Evolutionary conservation across 1,140 invertebrate genomes (phyloP).

Genomic region (Drosophila setifemur): DNA sequence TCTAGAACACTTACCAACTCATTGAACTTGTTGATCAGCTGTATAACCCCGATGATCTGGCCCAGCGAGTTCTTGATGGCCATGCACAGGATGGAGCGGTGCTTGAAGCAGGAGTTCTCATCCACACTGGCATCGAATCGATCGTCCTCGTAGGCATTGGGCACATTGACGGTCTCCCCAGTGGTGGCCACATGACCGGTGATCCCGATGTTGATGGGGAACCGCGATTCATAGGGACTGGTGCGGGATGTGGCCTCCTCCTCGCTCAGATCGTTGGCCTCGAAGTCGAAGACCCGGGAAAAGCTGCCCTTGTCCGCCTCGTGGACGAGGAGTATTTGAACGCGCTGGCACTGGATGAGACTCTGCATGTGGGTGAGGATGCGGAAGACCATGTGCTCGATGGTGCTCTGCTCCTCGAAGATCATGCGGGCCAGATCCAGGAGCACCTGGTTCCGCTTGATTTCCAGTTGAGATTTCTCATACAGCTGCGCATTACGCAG

Average conservation of each 20-base stretch:
- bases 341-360: conserved; percentile 95
- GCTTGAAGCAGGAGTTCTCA: conserved; percentile 89
- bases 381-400: conserved; percentile 96
- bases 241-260: conserved; percentile 90
- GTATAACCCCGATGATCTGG: conserved; percentile 95
- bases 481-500: conserved; percentile 96
- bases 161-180: conserved; percentile 95
- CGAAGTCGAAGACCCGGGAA: conserved; percentile 95
- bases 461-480: conserved; percentile 96
- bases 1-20: conserved; percentile 84
- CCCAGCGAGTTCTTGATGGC: conserved; percentile 94
- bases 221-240: conserved; percentile 94
- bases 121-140: conserved; percentile 95
- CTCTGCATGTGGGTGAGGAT: conserved; percentile 97
- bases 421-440: conserved; percentile 97
- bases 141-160: conserved; percentile 94
- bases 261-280: conserved; percentile 89
- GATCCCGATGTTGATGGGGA: conserved; percentile 98
- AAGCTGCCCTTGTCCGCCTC: conserved; percentile 94
- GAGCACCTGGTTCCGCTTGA: conserved; percentile 97
- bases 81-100: conserved; percentile 95
- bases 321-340: conserved; percentile 94
- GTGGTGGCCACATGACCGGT: conserved; percentile 98
- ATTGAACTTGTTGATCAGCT: conserved; percentile 96
- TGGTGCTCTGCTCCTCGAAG: conserved; percentile 98